phyloP scores from a whole-genome alignment of 2,888 invertebrate genomes.

The Mellilla xanthometata region DNA sequence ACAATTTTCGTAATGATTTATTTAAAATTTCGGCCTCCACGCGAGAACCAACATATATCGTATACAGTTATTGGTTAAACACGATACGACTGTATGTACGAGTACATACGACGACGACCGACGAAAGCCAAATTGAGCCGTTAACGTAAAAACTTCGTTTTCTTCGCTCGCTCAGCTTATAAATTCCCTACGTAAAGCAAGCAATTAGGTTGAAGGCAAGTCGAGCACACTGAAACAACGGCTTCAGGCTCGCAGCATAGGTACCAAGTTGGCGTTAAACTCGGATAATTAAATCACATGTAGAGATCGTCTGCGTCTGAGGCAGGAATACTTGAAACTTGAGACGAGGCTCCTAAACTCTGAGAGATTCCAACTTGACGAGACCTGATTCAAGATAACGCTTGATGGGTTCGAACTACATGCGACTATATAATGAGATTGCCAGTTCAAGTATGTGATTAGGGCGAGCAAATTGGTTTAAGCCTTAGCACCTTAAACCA shows the following conservation, averaged over 20 bases:
- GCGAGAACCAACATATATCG: too few relatives aligned
- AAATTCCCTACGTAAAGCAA: not conserved
- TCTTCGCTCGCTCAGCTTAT: too few relatives aligned
- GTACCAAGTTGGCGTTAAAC: conserved; percentile 5
- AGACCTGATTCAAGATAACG: conserved; percentile 8
- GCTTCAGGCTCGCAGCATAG: conserved; percentile 8
- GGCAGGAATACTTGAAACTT: conserved; percentile 13
- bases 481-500: too few relatives aligned
- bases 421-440: not conserved
- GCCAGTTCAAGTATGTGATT: too few relatives aligned
- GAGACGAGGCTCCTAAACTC: conserved; percentile 11
- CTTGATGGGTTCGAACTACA: not conserved
- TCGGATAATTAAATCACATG: conserved; percentile 19
- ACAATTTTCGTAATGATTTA: too few relatives aligned
- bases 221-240: not conserved
- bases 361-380: conserved; percentile 3
- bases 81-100: too few relatives aligned
- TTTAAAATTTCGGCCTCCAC: too few relatives aligned
- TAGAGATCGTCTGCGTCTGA: conserved; percentile 12
- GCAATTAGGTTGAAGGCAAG: conserved; percentile 9
- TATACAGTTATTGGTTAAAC: too few relatives aligned
- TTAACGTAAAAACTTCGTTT: too few relatives aligned
- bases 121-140: too few relatives aligned
- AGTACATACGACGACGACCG: too few relatives aligned
- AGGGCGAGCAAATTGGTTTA: too few relatives aligned